Percentiles rank a stretch among this genome's conserved stretches.
phyloP scores from a whole-genome alignment of 2,113 vertebrate species.

The Anoplopoma fimbria region DNA sequence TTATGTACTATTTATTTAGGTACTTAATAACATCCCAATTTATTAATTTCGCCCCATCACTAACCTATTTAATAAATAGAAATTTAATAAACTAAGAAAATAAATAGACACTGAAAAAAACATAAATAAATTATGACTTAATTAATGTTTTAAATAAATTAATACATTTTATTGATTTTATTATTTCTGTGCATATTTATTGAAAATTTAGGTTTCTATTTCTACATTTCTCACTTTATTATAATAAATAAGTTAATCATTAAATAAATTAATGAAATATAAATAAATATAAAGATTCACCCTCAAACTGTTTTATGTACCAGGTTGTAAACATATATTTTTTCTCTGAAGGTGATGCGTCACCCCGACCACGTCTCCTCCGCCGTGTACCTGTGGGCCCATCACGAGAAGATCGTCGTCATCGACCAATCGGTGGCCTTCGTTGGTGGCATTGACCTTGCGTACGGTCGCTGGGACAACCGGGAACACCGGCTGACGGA shows the following conservation, averaged over 20 bases:
- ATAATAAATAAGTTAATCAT: background rate
- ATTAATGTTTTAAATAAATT: too few species aligned
- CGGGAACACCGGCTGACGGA: constrained; percentile 92
- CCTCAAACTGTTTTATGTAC: too few species aligned
- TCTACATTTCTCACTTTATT: background rate
- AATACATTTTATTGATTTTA: too few species aligned
- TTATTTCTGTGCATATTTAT: background rate
- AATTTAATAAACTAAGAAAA: too few species aligned
- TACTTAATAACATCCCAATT: too few species aligned
- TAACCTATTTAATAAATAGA: too few species aligned
- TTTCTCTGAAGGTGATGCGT: constrained; percentile 91
- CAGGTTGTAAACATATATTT: background rate
- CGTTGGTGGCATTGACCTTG: constrained; percentile 93
- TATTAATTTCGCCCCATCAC: too few species aligned
- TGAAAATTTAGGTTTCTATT: background rate
- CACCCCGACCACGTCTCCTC: constrained; percentile 97
- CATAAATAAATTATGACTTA: too few species aligned
- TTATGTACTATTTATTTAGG: too few species aligned
- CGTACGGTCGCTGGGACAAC: constrained; percentile 95
- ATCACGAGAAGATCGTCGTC: constrained; percentile 93
- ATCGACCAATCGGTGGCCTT: constrained; percentile 94
- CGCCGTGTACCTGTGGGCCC: constrained; percentile 93
- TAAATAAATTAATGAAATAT: background rate
- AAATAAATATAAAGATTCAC: too few species aligned
- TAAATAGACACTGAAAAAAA: too few species aligned